phyloP scores from a whole-genome alignment of 2,888 invertebrate genomes.

The Tillus elongatus region DNA sequence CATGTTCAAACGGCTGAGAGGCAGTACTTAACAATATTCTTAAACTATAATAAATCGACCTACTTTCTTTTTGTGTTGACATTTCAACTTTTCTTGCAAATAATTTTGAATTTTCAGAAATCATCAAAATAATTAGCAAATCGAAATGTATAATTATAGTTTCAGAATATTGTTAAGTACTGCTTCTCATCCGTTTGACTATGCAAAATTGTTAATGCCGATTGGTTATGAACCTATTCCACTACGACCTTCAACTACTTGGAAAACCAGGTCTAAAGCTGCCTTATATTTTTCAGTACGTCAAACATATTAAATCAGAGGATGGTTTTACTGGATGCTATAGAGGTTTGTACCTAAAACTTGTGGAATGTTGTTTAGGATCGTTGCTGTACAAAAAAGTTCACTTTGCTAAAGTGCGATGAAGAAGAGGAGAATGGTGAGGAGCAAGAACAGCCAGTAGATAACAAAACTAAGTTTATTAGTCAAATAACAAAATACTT shows the following conservation, averaged over 20 bases:
- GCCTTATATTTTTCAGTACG: constrained; percentile 87
- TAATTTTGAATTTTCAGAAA: no score
- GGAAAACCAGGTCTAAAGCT: constrained; percentile 73
- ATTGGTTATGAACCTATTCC: constrained; percentile 84
- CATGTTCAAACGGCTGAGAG: constrained; percentile 78
- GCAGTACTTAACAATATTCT: constrained; percentile 56
- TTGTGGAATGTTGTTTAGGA: constrained; percentile 66
- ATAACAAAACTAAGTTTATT: constrained; percentile 46
- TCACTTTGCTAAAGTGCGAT: constrained; percentile 44
- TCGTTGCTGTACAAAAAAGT: constrained; percentile 57
- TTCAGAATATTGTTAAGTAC: constrained; percentile 54
- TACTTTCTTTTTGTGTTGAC: constrained; percentile 37
- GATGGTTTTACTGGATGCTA: constrained; percentile 86
- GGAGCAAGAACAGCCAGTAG: no score
- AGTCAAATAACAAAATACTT: constrained; percentile 58
- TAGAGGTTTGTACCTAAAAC: constrained; percentile 70
- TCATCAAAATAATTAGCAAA: constrained; percentile 37
- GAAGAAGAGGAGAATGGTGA: constrained; percentile 41
- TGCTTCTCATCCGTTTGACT: constrained; percentile 73
- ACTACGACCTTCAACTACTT: constrained; percentile 68
- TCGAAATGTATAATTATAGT: constrained; percentile 45
- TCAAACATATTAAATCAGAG: constrained; percentile 72
- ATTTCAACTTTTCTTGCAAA: no score
- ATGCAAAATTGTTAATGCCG: constrained; percentile 79
- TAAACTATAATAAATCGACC: constrained; percentile 43